Conservation (phyloP, 1,140 invertebrate genomes). For the Drosophila pseudoobscura region DNA sequence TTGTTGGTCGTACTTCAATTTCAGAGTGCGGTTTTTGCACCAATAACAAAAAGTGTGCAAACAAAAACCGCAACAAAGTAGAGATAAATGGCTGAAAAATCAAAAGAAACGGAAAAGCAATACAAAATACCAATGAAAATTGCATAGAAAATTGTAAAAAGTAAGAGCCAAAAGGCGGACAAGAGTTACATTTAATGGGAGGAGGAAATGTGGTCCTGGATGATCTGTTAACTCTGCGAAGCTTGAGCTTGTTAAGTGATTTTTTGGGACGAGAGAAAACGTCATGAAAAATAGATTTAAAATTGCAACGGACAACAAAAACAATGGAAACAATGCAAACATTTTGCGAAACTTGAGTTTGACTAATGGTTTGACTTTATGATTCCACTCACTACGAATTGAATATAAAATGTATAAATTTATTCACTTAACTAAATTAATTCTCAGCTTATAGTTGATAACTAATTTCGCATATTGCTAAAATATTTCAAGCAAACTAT, state of each 20-base stretch:
- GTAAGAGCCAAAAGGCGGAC: not conserved
- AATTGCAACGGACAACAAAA: no score
- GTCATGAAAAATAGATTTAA: no score
- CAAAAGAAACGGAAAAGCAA: conserved; percentile 13
- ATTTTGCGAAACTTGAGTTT: no score
- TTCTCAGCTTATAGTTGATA: no score
- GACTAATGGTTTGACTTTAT: no score
- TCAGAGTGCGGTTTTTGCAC: conserved; percentile 41
- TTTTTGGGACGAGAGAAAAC: not conserved
- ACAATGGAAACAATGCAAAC: no score
- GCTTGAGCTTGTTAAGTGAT: conserved; percentile 10
- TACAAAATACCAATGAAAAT: conserved; percentile 12
- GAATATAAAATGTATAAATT: no score
- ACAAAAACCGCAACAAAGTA: conserved; percentile 50
- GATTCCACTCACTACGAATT: no score
- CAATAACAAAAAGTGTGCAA: conserved; percentile 18
- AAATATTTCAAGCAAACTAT: no score
- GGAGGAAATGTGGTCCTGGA: conserved; percentile 2
- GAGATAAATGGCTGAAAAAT: conserved; percentile 31
- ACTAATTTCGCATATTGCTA: no score
- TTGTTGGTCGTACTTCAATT: conserved; percentile 48
- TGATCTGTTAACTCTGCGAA: conserved; percentile 4
- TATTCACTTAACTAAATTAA: no score
- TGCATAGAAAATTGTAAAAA: conserved; percentile 3
- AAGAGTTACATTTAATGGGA: no score